Conservation (phyloP, 2,888 invertebrate genomes). For the Pollenia angustigena region DNA sequence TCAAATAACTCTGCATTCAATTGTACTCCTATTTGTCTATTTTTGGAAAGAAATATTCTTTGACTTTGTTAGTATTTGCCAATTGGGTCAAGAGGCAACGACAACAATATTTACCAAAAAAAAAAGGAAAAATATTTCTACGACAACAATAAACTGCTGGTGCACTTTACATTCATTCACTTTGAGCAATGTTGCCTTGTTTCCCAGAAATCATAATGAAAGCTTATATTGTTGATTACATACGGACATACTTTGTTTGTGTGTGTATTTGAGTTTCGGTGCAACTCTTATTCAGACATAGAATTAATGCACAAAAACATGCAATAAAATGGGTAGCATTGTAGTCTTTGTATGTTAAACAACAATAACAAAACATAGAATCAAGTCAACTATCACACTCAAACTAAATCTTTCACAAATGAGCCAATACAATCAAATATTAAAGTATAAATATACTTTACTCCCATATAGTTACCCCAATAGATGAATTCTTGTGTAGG, state of each 20-base stretch:
- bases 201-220: conserved; percentile 13
- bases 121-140: conserved; percentile 43
- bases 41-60: conserved; percentile 44
- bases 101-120: conserved; percentile 70
- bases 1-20: neutral
- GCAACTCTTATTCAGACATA: neutral
- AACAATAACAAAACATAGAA: conserved; percentile 11
- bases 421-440: neutral
- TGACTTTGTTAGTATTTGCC: conserved; percentile 65
- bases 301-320: neutral
- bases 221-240: conserved; percentile 18
- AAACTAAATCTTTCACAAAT: neutral
- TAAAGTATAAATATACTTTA: neutral
- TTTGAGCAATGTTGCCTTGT: neutral
- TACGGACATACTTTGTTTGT: neutral
- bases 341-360: conserved; percentile 3
- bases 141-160: neutral
- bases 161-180: neutral
- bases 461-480: too few species aligned
- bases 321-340: conserved; percentile 36
- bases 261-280: too few species aligned
- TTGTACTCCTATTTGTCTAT: conserved; percentile 8
- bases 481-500: too few species aligned
- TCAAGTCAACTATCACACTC: conserved; percentile 19
- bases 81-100: conserved; percentile 75